Base-by-base conservation (phyloP, 1,140 invertebrate genomes). In the Sweltsa coloradensis region DNA sequence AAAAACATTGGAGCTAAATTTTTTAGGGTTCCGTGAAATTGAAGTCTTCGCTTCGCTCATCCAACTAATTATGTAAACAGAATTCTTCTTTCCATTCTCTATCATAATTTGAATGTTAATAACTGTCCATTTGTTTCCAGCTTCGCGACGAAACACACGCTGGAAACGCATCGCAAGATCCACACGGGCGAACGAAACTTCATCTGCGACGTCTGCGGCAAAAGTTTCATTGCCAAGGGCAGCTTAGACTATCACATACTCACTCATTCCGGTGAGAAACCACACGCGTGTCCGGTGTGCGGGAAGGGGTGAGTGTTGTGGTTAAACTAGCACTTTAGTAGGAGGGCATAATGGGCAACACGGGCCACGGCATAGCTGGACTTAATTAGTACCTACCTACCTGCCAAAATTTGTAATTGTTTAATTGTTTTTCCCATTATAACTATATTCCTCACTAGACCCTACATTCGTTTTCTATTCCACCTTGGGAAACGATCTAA, bases 121-220 rank as follows among this genome's bases (percentile, higher is more conserved):
- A n/a, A n/a, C n/a, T n/a, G n/a, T n/a, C n/a, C n/a, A 47, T 50
- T 41, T 44, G 11, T 42, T 39, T 27, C 18, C 50, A 59, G 45
- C 49, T 50, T 45, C 31, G 49, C 49, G 19, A 53, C 51, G n/a
- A 56, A 53, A 45, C 49, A 50, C 25, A 45, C 55, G 3, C 27
- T 55, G 19, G 51, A 53, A 36, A 49, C 51, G 16, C 60, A 62
- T 47, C 47, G 51, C 18, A 57, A 57, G 44, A 54, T 62, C 27
- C 62, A 64, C 53, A 57, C 52, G 3, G 58, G 59, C 5, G 55
- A 56, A 25, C 47, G 50, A 6, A 59, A 63, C 42, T 63, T 56
- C 29, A 57, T 52, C 18, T 65, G 63, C 53, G 61, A 64, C 46
- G 45, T 60, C 3, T 65, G 63, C 49, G 58, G 60, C 3, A 59